Percentiles rank a stretch among this genome's conserved stretches.
Conservation (phyloP, 2,888 invertebrate genomes). For the Ennomos quercinarius region DNA sequence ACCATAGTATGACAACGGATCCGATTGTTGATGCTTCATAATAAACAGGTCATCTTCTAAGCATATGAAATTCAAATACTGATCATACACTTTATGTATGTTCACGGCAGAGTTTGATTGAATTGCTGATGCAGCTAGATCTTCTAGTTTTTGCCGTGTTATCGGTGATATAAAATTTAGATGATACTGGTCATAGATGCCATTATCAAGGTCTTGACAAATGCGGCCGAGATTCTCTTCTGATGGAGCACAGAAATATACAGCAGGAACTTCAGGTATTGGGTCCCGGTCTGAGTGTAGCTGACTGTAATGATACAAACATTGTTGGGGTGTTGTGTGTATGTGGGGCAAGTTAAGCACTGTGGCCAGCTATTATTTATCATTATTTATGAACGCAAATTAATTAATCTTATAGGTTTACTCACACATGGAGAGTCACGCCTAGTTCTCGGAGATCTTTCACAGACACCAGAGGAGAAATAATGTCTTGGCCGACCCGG, state of each 20-base stretch:
- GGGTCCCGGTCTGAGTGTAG: slow-evolving; percentile 94
- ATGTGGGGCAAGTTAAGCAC: no score
- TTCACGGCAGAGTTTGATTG: slow-evolving; percentile 95
- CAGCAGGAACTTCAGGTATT: slow-evolving; percentile 99
- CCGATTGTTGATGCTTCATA: slow-evolving; percentile 96
- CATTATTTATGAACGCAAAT: no score
- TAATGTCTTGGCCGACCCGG: slow-evolving; percentile 98
- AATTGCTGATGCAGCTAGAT: slow-evolving; percentile 96
- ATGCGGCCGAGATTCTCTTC: slow-evolving; percentile 98
- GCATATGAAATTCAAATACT: slow-evolving; percentile 99
- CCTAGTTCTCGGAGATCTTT: slow-evolving; percentile 98
- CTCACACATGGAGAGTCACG: slow-evolving; percentile 98
- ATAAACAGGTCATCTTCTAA: slow-evolving; percentile 99
- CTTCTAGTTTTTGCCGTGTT: slow-evolving; percentile 96
- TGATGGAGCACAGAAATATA: slow-evolving; percentile 98
- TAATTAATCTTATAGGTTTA: slow-evolving; percentile 42
- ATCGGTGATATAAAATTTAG: slow-evolving; percentile 99
- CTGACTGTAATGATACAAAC: slow-evolving; percentile 84
- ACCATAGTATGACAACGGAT: slow-evolving; percentile 96
- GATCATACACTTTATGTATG: slow-evolving; percentile 98
- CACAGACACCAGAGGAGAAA: slow-evolving; percentile 97
- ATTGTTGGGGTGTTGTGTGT: not conserved
- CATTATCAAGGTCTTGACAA: slow-evolving; percentile 94
- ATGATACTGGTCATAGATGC: slow-evolving; percentile 97
- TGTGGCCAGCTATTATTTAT: not conserved